Conservation (phyloP, 2,797 vertebrate species). For the Petrocephalus schoutedeni region DNA sequence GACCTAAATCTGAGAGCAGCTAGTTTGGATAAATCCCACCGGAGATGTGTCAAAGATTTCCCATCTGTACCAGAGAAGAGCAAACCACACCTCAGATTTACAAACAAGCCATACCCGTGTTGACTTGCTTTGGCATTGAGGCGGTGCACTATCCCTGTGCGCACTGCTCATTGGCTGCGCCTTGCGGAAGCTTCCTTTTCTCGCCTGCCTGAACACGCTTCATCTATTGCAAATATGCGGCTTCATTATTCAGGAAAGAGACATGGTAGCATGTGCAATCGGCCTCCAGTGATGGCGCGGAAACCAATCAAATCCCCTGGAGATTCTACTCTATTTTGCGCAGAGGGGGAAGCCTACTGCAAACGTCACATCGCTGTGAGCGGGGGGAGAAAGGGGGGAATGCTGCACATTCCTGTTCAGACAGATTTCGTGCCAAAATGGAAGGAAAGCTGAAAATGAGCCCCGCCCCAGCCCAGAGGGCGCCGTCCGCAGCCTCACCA, state of each 20-base stretch:
- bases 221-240: constrained; percentile 5
- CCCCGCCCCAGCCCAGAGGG: not conserved
- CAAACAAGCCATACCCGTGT: not conserved
- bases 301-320: not conserved
- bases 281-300: not conserved
- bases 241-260: not conserved
- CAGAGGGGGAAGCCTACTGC: not conserved
- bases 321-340: not conserved
- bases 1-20: not conserved
- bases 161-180: not conserved
- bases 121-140: not conserved
- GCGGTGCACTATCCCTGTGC: not conserved
- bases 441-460: not conserved
- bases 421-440: not conserved
- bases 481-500: constrained; percentile 68
- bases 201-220: not conserved
- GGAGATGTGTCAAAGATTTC: not conserved
- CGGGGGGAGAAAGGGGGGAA: not conserved
- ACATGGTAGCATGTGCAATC: not conserved
- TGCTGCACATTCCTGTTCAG: not conserved
- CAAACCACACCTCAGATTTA: not conserved
- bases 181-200: not conserved
- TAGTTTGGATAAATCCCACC: not conserved
- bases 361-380: not conserved
- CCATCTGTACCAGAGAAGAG: not conserved